phyloP scores from a whole-genome alignment of 2,113 vertebrate species.

The Xerus inauris region DNA sequence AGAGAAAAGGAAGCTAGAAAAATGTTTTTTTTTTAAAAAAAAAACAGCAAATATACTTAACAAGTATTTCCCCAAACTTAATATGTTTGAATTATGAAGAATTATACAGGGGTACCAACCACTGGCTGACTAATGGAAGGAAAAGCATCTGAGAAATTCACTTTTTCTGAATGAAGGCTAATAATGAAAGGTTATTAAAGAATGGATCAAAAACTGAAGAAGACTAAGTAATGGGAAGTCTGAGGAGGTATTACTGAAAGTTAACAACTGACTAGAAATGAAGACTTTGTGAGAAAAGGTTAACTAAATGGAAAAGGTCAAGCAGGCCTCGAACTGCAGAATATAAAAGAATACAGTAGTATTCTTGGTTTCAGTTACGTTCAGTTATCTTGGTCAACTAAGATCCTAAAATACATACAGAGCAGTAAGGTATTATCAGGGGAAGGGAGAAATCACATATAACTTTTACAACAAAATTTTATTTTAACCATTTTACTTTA shows the following conservation, averaged over 20 bases:
- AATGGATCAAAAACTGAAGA: background rate
- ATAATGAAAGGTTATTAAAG: background rate
- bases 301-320: conserved; percentile 4
- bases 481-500: background rate
- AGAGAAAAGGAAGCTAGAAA: conserved; percentile 18
- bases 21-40: background rate
- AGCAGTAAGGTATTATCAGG: background rate
- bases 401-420: background rate
- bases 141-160: background rate
- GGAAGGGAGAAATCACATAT: background rate
- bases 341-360: background rate
- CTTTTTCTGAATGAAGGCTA: background rate
- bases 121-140: background rate
- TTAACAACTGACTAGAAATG: background rate
- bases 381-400: background rate
- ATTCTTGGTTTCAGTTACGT: background rate
- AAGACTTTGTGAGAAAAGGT: background rate
- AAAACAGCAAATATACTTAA: conserved; percentile 18
- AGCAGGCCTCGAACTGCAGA: background rate
- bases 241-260: background rate
- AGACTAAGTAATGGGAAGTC: background rate
- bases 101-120: background rate
- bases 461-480: background rate
- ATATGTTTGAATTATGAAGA: conserved; percentile 35
- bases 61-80: conserved; percentile 2